Evolutionary conservation across 2,888 invertebrate species (phyloP), one percentile per base, ranked within the genome.

Genomic region (Drosophila pseudotalamancana): DNA sequence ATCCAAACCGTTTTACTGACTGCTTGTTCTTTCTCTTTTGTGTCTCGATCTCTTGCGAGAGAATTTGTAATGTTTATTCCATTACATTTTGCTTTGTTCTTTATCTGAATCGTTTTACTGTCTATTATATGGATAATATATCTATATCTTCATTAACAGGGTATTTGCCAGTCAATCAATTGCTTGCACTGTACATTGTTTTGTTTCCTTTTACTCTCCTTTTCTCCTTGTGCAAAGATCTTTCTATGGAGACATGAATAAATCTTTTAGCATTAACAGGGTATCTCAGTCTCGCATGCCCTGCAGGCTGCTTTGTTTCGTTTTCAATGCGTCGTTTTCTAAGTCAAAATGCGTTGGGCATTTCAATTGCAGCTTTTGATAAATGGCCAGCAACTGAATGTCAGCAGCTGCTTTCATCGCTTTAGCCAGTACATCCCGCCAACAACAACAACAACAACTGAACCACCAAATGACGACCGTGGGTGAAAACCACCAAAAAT

Each of bases 311-410:
- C 32, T 56, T 29, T 2, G 29, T 19, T 55, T 50, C 19, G 18
- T 50, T 60, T 65, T 54, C 55, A 34, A 53, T 57, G 71, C 29
- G 53, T 8, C 61, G 73, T 65, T 75, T 67, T 85, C 61, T 80
- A 59, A 71, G 68, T 54, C 70, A 66, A 71, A 71, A 72, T 80
- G 87, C 71, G 72, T 66, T 71, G 60, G 57, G 87, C 82, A 83
- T 83, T 83, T 84, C 79, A 87, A 84, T 87, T 87, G 76, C 76
- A 76, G 68, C 72, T 54, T 83, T 81, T 81, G 87, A 86, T 76
- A 79, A 86, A 86, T 83, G 77, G 87, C 81, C 73, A 83, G 43
- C 50, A 35, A 54, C 66, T 53, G 68, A 78, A 68, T 49, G 54
- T 49, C 46, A 64, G 82, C 66, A 18, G 27, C 43, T n/a, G 61